Base-by-base conservation (phyloP, 2,888 invertebrate genomes). In the Pammene aurita region DNA sequence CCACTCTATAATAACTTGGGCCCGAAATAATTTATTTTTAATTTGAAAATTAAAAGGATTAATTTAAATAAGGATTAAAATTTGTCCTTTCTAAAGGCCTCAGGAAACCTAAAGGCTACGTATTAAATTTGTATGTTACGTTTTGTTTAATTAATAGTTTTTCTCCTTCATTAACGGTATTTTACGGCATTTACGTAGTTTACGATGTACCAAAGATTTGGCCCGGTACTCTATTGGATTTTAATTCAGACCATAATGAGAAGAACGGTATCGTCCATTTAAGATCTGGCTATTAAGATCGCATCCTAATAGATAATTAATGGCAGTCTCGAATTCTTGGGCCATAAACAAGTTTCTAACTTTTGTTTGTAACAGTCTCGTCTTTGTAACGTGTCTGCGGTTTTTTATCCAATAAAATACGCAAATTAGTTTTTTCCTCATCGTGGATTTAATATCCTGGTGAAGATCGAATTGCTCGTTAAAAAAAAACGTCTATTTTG, bases 251-350 rank as follows among this genome's bases (percentile, higher is more conserved):
- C 38, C 9, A 48, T 41, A 46, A 61, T 38, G 26, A 55, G 38
- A 62, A 34, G 1, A 67, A 48, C 56, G 57, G 66, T 58, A 66
- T 66, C 58, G 7, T 34, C 34, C 9, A 63, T 63, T 63, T 54
- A 54, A 2, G 11, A 62, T 50, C n/a, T 52, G 16, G 26, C 26
- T 26, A 62, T 62, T 35, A 42, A 62, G 67, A 63, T 63, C 10
- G 35, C 41, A 63, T 38, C 56, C 18, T 67, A 57, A 67, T 67
- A 62, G 57, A 52, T 50, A 57, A 62, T 63, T 63, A 67, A 67
- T 63, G 42, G 34, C n/a, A 44, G 41, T 35, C 63, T 42, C 35
- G 35, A 63, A 52, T 63, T 57, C 55, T 57, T 50, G n/a, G 50
- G 16, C 56, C 41, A 50, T 18, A 57, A 62, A 67, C 67, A 42